These are phyloP conservation scores for Lamellibrachia luymesi DNA, from an alignment of 1,140 invertebrate genomes.

Conservation along the genomic window DNA sequence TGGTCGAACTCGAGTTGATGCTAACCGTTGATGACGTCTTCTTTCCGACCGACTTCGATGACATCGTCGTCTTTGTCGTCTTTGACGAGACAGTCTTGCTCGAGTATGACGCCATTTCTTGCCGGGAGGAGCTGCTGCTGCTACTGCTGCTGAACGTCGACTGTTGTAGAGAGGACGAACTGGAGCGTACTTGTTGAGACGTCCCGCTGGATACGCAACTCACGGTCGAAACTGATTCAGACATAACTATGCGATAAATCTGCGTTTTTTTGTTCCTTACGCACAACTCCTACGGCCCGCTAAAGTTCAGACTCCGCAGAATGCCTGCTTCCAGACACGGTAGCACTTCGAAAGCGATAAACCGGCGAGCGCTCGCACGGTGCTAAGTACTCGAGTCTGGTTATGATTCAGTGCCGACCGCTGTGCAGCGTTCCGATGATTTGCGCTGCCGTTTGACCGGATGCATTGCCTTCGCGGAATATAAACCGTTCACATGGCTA, in stretches of 20 bases:
- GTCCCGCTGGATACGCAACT: neutral
- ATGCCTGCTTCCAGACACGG: neutral
- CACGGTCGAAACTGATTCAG: neutral
- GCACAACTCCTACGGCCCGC: neutral
- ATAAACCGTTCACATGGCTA: neutral
- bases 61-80: slow-evolving; percentile 8
- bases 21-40: neutral
- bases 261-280: neutral
- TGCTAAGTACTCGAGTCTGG: neutral
- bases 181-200: slow-evolving; percentile 2
- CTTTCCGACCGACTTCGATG: neutral
- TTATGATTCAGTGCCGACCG: neutral
- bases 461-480: neutral
- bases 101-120: slow-evolving; percentile 13
- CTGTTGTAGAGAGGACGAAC: neutral
- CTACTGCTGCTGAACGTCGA: slow-evolving; percentile 6
- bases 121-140: slow-evolving; percentile 8
- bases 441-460: neutral
- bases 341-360: neutral
- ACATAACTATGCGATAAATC: neutral
- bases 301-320: neutral
- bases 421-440: neutral
- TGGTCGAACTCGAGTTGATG: slow-evolving; percentile 4
- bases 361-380: neutral
- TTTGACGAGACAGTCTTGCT: slow-evolving; percentile 16